Base-by-base conservation (phyloP, 2,888 invertebrate species). In the Spodoptera exigua region DNA sequence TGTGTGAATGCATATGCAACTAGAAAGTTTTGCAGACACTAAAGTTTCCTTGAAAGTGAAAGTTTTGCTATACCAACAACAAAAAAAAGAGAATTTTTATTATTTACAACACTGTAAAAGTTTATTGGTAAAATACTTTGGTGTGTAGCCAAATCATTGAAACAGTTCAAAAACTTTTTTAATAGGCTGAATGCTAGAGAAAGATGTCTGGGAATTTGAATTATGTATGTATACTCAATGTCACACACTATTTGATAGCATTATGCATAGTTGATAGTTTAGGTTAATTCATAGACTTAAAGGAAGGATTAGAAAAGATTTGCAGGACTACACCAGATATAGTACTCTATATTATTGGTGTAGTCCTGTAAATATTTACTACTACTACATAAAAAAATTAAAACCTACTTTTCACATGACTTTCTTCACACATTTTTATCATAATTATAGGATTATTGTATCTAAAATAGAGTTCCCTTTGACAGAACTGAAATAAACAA, bases 11-110 rank as follows among this genome's bases (percentile, higher is more conserved):
- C 53, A 56, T 41, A 53, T 58, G 41, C 48, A 72, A 59, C 51
- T 79, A 80, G 81, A 81, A 82, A 81, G 82, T 75, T 4, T 21
- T 59, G 18, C 54, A 40, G 3, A 65, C 54, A 64, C 48, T 36
- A 34, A 39, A 64, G 52, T 37, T 51, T 34, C 43, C 36, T 56
- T 54, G 17, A 67, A 61, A 69, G 72, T 57, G 81, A 82, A 81
- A 79, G 79, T 80, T 12, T 43, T 59, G 60, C 59, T 27, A 53
- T 41, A 68, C 21, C 46, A 39, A 18, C 36, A 21, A 45, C 32
- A 59, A 40, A 41, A 13, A 59, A 51, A 53, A 43, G 35, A 70
- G 51, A 69, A 57, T 55, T 53, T 44, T 57, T 67, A 57, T 53
- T 61, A 73, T 66, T 62, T 48, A 64, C 59, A 47, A 58, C 41